These are phyloP conservation scores for Anser brachyrhynchus DNA, from an alignment of 2,113 vertebrate species.

Conservation along the genomic window DNA sequence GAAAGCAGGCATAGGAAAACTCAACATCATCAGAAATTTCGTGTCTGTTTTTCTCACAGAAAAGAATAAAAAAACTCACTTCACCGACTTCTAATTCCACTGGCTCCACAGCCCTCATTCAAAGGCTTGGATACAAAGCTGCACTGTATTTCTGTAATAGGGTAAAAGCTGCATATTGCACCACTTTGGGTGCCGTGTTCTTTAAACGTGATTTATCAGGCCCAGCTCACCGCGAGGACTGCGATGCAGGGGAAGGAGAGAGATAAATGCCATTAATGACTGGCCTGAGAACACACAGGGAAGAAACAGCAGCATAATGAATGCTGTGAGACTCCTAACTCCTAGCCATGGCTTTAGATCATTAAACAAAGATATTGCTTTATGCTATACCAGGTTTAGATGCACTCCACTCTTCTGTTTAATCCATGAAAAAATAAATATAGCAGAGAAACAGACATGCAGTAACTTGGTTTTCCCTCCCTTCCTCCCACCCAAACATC, in stretches of 20 bases:
- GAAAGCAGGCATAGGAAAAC: not conserved
- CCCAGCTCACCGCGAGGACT: not conserved
- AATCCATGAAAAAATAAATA: slow-evolving; percentile 2
- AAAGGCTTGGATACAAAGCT: not conserved
- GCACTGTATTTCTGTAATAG: not conserved
- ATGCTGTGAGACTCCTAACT: not conserved
- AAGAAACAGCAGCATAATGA: not conserved
- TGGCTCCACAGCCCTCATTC: not conserved
- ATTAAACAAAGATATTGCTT: not conserved
- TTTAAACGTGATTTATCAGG: slow-evolving; percentile 9
- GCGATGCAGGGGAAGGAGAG: not conserved
- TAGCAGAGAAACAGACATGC: not conserved
- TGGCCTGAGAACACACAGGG: not conserved
- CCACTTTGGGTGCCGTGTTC: not conserved
- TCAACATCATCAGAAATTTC: not conserved
- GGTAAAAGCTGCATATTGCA: slow-evolving; percentile 1
- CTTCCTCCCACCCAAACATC: not conserved
- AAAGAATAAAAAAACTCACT: not conserved
- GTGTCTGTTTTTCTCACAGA: not conserved
- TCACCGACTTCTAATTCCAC: not conserved
- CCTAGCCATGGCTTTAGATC: not conserved
- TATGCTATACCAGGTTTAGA: not conserved
- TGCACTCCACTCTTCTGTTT: not conserved
- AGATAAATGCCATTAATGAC: slow-evolving; percentile 22
- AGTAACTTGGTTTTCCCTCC: not conserved